Evolutionary conservation across 53 echinoderm and acorn worm genomes (phyloP).

Genomic region (Echinometra lucunter): DNA sequence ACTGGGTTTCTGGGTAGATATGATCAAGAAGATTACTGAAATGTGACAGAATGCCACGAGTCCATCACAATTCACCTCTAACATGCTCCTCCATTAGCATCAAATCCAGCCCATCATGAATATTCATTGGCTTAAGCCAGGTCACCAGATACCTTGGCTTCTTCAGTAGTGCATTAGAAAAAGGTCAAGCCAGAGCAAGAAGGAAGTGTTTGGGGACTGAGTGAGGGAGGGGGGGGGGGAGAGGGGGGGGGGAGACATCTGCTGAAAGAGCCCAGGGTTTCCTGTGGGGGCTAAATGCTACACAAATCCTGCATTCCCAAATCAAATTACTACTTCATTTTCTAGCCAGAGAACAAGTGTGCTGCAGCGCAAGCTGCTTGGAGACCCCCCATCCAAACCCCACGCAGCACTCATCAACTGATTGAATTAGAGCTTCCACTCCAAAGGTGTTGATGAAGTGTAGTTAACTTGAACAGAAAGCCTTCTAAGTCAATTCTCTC

Average conservation of each 20-base stretch:
- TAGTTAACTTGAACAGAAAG: constrained; percentile 23
- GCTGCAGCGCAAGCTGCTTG: neutral
- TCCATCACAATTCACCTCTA: neutral
- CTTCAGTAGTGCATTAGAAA: constrained; percentile 15
- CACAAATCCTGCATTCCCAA: constrained; percentile 59
- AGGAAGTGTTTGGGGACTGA: neutral
- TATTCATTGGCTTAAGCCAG: constrained; percentile 12
- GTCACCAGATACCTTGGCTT: constrained; percentile 38
- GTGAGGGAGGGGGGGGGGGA: neutral
- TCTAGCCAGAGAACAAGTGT: neutral
- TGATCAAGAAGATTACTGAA: neutral
- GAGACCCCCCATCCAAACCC: constrained; percentile 2
- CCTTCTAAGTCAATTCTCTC: constrained; percentile 26
- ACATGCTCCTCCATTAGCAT: neutral
- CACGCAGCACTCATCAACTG: constrained; percentile 61
- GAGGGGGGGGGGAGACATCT: neutral
- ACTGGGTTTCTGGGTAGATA: neutral
- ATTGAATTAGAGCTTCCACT: constrained; percentile 44
- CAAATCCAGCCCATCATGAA: constrained; percentile 9
- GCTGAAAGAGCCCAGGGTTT: constrained; percentile 61
- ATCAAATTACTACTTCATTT: constrained; percentile 66
- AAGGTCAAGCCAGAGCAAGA: constrained; percentile 48
- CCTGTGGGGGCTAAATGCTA: constrained; percentile 63
- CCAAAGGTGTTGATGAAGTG: constrained; percentile 64
- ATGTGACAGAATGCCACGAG: neutral